Percentiles rank a stretch among this genome's conserved stretches.
Conservation (phyloP, 1,140 invertebrate genomes). For the Eciton burchellii region DNA sequence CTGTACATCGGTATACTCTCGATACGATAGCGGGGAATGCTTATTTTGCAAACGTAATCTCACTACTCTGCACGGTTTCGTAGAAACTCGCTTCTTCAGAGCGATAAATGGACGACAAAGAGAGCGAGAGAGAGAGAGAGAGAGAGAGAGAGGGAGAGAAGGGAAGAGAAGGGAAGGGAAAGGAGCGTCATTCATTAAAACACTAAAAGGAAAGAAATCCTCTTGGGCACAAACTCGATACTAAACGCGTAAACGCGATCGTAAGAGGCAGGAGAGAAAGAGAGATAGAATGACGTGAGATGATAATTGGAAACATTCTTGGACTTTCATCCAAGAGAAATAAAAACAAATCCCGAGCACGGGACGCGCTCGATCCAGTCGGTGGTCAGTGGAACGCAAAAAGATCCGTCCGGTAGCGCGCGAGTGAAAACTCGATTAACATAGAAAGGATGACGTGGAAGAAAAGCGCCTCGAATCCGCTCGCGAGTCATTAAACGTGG, state of each 20-base stretch:
- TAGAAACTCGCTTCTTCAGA: no score
- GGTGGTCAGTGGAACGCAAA: slow-evolving; percentile 52
- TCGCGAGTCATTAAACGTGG: slow-evolving; percentile 62
- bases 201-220: no score
- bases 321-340: slow-evolving; percentile 51
- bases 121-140: neutral
- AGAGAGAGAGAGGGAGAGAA: no score
- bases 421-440: slow-evolving; percentile 44
- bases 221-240: no score
- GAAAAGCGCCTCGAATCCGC: slow-evolving; percentile 46
- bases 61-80: no score
- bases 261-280: neutral
- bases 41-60: no score
- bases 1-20: no score
- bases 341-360: slow-evolving; percentile 33
- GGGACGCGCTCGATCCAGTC: slow-evolving; percentile 35
- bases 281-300: slow-evolving; percentile 19
- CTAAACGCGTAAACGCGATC: neutral
- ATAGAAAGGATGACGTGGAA: slow-evolving; percentile 47
- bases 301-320: slow-evolving; percentile 35
- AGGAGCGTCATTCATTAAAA: no score
- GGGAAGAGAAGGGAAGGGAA: neutral
- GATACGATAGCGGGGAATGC: no score
- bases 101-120: neutral
- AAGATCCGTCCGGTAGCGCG: slow-evolving; percentile 25